These are phyloP conservation scores for Nettapus auritus DNA, from an alignment of 2,113 vertebrate genomes.

Conservation along the genomic window DNA sequence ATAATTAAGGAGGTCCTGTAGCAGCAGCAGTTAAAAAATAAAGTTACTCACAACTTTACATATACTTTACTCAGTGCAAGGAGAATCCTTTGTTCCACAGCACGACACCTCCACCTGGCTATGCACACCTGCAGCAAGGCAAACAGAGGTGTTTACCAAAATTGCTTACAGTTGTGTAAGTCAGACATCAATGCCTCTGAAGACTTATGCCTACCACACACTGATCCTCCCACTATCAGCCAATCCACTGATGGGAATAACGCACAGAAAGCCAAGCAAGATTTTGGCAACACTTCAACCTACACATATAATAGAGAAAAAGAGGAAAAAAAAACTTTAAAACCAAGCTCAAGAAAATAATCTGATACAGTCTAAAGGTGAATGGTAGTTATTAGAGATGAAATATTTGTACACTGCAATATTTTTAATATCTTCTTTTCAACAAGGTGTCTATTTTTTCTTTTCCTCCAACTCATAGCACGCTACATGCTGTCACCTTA, in stretches of 20 bases:
- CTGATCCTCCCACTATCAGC: background rate
- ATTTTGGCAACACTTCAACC: background rate
- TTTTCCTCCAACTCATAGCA: background rate
- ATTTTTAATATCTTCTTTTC: background rate
- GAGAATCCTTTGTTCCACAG: background rate
- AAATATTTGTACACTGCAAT: background rate
- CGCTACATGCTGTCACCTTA: background rate
- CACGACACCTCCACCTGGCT: background rate
- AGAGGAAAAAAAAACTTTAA: background rate
- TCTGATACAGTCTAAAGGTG: background rate
- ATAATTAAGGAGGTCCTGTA: fast-evolving
- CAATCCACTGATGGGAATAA: background rate
- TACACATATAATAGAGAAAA: background rate
- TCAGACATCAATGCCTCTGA: background rate
- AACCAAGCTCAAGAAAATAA: background rate
- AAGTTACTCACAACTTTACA: background rate
- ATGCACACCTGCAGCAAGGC: background rate
- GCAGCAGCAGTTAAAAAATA: background rate
- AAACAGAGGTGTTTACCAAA: background rate
- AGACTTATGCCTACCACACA: background rate
- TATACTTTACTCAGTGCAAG: background rate
- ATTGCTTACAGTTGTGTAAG: background rate
- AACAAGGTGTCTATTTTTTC: background rate
- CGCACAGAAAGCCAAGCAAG: background rate
- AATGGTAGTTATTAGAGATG: background rate